phyloP scores from a whole-genome alignment of 2,113 vertebrate genomes.

The Aix galericulata region DNA sequence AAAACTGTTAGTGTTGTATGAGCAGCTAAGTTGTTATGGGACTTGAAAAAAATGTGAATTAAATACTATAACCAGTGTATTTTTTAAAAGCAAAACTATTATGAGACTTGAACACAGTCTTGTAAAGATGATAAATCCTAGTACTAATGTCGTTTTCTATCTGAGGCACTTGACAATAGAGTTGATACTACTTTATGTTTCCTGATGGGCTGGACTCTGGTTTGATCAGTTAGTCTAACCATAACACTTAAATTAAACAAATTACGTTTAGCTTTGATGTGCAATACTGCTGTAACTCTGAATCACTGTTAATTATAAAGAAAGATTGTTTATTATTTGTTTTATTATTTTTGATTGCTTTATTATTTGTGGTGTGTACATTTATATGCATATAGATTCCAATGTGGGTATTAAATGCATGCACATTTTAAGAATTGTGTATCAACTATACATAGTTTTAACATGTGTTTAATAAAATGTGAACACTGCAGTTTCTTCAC shows the following conservation, averaged over 20 bases:
- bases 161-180: neutral
- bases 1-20: neutral
- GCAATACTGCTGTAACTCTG: neutral
- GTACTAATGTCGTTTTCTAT: neutral
- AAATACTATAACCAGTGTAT: neutral
- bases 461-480: neutral
- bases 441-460: neutral
- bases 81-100: neutral
- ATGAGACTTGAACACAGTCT: neutral
- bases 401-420: neutral
- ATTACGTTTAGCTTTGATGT: neutral
- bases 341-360: neutral
- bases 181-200: neutral
- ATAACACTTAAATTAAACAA: neutral
- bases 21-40: neutral
- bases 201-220: neutral
- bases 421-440: neutral
- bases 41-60: neutral
- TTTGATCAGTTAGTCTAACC: neutral
- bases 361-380: neutral
- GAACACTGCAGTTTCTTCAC: neutral
- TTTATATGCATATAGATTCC: neutral
- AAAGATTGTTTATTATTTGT: neutral
- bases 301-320: neutral
- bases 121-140: constrained; percentile 14